Evolutionary conservation across 2,888 invertebrate species (phyloP).

Genomic region (Drosophila siamana): DNA sequence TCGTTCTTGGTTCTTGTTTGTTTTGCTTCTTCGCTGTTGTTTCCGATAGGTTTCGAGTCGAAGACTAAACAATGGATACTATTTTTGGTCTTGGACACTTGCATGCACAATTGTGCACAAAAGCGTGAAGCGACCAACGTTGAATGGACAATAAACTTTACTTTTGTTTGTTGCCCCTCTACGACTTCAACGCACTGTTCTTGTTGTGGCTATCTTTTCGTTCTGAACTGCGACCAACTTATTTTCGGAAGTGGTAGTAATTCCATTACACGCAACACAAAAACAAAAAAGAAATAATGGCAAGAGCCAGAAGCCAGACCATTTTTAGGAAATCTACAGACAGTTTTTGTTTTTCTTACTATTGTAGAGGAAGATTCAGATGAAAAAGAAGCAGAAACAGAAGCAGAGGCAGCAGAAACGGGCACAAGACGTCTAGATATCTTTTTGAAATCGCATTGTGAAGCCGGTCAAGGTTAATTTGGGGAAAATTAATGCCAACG

Average conservation of each 20-base stretch:
- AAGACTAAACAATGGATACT: conserved; percentile 62
- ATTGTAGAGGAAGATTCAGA: conserved; percentile 23
- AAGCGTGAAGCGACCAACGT: conserved; percentile 69
- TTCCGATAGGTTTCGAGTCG: conserved; percentile 35
- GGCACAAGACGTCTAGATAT: conserved; percentile 63
- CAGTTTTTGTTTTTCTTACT: conserved; percentile 23
- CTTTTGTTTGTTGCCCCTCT: conserved; percentile 13
- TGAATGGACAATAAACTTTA: conserved; percentile 72
- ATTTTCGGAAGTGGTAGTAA: conserved; percentile 67
- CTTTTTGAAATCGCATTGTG: conserved; percentile 60
- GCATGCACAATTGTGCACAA: conserved; percentile 81
- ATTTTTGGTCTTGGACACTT: conserved; percentile 77
- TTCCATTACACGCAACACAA: conserved; percentile 25
- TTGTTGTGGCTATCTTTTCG: conserved; percentile 26
- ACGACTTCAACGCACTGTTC: conserved; percentile 3
- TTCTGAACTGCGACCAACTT: conserved; percentile 67
- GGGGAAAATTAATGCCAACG: conserved; percentile 63
- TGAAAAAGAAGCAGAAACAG: conserved; percentile 10
- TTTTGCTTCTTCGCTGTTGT: conserved; percentile 28
- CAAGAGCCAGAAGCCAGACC: conserved; percentile 52
- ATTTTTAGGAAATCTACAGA: conserved; percentile 36
- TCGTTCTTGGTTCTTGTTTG: conserved; percentile 12
- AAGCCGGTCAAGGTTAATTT: conserved; percentile 83
- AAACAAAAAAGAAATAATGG: conserved; percentile 4
- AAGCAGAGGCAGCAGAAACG: conserved; percentile 43